phyloP scores from a whole-genome alignment of 2,888 invertebrate genomes.

The Ctenicera cuprea region DNA sequence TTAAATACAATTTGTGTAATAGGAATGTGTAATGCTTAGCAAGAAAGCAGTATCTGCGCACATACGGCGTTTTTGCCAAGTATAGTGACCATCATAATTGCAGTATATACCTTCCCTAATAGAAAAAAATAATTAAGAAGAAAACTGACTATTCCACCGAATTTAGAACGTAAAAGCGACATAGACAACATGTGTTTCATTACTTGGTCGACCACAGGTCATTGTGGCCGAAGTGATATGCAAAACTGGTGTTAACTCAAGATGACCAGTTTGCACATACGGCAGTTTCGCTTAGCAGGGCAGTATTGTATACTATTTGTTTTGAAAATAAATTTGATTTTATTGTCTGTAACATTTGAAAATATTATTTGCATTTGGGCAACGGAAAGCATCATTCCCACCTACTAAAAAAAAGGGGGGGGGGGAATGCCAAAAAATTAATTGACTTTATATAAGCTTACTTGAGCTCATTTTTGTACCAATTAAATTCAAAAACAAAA shows the following conservation, averaged over 20 bases:
- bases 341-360: no score
- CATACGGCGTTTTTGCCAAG: neutral
- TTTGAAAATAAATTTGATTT: no score
- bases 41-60: neutral
- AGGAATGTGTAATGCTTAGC: neutral
- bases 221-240: neutral
- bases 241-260: neutral
- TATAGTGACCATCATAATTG: neutral
- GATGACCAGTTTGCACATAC: neutral
- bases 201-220: neutral
- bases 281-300: slow-evolving; percentile 3
- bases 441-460: no score
- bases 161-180: neutral
- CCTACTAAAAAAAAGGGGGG: no score
- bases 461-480: no score
- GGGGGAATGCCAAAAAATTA: no score
- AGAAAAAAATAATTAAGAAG: neutral
- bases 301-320: no score
- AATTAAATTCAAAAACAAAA: no score
- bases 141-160: neutral
- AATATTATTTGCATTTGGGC: no score
- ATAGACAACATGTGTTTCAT: neutral
- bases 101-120: neutral
- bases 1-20: neutral
- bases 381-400: no score